Base-by-base conservation (phyloP, 2,797 vertebrate genomes). In the Ispidina lecontei region DNA sequence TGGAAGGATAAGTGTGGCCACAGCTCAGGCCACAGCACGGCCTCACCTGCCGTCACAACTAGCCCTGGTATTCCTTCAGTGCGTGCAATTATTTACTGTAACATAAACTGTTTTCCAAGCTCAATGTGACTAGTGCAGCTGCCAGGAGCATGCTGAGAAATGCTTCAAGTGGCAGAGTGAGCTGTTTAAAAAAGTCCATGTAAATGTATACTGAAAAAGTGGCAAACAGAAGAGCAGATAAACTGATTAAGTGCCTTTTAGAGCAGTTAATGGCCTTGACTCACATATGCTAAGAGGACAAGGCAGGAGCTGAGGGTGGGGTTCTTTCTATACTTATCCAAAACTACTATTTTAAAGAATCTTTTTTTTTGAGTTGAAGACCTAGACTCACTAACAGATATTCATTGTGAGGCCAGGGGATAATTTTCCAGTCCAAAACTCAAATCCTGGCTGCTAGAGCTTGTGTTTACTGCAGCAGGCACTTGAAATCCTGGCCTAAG, bases 211-310 rank as follows among this genome's bases (percentile, higher is more conserved):
- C 84, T 90, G 94, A 88, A 90, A 92, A 95, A 97, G 97, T 96
- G 97, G 97, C 97, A 96, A 96, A 97, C 84, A 98, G 97, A 98
- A 98, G 98, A 98, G 97, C 97, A 97, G 97, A 97, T 97, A 95
- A 97, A 97, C 71, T 97, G 96, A 97, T 96, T 93, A 95, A 98
- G 97, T 96, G 98, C 97, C 97, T 96, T 98, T 98, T 97, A 96
- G 97, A 97, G 98, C 97, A 97, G 93, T 70, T 84, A 96, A 97
- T 92, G 94, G 96, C 97, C 97, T 98, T 96, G 92, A 96, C 97
- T 97, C 95, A 33, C 77, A 85, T 94, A 93, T 80, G 43, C 85
- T 95, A 85, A 96, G 94, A 95, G 91, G 86, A 87, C 37, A 56
- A 94, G 93, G 89, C 75, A 87, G 91, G 91, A 95, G 82, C 84